Conservation (phyloP, 2,113 vertebrate species). For the Spilogale gracilis region DNA sequence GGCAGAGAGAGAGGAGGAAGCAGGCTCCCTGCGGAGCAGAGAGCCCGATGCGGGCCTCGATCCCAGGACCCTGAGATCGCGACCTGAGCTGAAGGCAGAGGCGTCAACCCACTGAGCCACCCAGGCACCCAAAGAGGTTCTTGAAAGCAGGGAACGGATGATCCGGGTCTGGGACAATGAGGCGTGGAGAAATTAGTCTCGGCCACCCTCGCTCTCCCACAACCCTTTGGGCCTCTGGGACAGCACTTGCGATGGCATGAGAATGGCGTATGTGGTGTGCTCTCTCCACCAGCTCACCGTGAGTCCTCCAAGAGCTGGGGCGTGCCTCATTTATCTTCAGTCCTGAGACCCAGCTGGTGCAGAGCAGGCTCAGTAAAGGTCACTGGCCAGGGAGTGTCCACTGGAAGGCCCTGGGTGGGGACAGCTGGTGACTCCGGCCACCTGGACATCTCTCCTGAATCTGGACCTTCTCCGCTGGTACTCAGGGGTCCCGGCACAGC, state of each 20-base stretch:
- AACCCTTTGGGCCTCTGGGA: neutral
- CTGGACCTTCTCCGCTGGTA: neutral
- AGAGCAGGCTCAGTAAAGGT: neutral
- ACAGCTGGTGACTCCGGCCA: neutral
- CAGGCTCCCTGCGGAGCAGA: no score
- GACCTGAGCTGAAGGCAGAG: no score
- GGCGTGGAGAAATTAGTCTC: neutral
- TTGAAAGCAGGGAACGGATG: neutral
- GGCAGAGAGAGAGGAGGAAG: no score
- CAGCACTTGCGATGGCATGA: neutral
- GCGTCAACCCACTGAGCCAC: no score
- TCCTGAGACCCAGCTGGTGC: neutral
- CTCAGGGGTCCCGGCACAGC: no score
- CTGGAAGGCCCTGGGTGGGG: neutral
- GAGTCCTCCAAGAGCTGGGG: neutral
- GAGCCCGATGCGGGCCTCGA: no score
- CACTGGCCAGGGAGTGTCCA: neutral
- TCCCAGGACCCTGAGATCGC: no score
- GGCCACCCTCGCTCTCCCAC: neutral
- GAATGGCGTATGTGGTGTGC: fast-evolving
- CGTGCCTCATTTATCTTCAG: neutral
- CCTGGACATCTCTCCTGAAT: neutral
- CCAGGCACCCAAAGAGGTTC: neutral
- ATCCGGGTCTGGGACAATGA: neutral
- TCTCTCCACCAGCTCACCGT: neutral